Evolutionary conservation across 1,140 invertebrate species (phyloP).

Genomic region (Drosophila kanapiae): DNA sequence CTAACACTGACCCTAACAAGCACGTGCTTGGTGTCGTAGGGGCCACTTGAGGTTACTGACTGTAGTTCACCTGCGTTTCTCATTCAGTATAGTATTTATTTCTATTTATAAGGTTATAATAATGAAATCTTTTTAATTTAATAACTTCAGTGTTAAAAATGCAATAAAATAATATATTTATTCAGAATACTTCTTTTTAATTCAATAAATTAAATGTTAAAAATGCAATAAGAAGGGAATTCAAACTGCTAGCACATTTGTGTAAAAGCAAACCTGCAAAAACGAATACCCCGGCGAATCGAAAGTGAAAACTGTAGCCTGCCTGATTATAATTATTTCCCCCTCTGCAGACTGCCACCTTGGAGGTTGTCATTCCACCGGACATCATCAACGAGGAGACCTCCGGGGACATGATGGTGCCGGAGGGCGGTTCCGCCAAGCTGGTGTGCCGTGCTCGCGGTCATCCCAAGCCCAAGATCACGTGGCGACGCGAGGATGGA

Average conservation of each 20-base stretch:
- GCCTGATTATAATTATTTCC: background rate
- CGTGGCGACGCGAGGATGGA: constrained; percentile 95
- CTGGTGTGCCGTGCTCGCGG: constrained; percentile 94
- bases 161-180: too few species aligned
- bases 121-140: background rate
- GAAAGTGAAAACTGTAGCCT: too few species aligned
- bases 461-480: constrained; percentile 93
- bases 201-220: background rate
- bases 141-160: background rate
- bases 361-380: constrained; percentile 96
- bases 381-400: constrained; percentile 95
- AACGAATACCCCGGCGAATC: too few species aligned
- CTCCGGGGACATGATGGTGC: constrained; percentile 95
- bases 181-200: too few species aligned
- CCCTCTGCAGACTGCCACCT: constrained; percentile 90
- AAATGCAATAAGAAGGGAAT: too few species aligned
- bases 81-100: background rate
- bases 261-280: too few species aligned
- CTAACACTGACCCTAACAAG: too few species aligned
- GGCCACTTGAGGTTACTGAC: too few species aligned
- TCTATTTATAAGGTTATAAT: background rate
- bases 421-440: constrained; percentile 95
- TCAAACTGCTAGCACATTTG: too few species aligned
- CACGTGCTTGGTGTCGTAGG: too few species aligned
- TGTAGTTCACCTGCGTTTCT: too few species aligned